Base-by-base conservation (phyloP, 2,797 vertebrate species). In the Rhyacichthys aspro region DNA sequence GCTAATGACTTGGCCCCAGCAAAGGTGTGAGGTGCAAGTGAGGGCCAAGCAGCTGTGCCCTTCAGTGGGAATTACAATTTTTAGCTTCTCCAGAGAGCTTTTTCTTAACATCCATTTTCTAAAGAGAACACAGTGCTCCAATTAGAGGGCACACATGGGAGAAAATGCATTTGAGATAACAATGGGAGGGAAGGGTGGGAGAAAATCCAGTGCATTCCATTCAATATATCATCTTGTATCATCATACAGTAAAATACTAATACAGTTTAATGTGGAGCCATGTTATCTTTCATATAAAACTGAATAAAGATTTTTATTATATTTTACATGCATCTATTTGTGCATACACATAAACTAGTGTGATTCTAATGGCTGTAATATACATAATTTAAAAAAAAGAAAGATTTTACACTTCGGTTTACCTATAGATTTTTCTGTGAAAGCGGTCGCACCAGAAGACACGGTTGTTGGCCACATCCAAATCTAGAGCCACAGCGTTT, bases 361-460 rank as follows among this genome's bases (percentile, higher is more conserved):
- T 28, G 23, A 28, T 28, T 28, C 23, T 28, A 2, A 28, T 28
- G 36, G 1, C 11, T 39, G 8, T 39, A 14, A 12, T 1, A 2
- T 17, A 15, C n/a, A n/a, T n/a, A n/a, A n/a, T n/a, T n/a, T n/a
- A n/a, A n/a, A n/a, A n/a, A n/a, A n/a, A n/a, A n/a, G n/a, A n/a
- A n/a, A n/a, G n/a, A n/a, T n/a, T n/a, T n/a, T n/a, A n/a, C n/a
- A n/a, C n/a, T n/a, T n/a, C n/a, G n/a, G 7, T 23, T 48, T 80
- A 99, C 97, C 96, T 98, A 88, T 96, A 98, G 88, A 99, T 98
- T 86, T 94, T 96, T 43, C 94, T 90, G 82, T 97, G 95, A 88
- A 97, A 98, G 48, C 98, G 91, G 76, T 99, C 97, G 63, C 95
- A 98, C 98, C 98, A 99, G 74, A 96, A 99, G 70, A 99, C 92